Conservation (phyloP, 2,113 vertebrate species). For the Andinoacara biseriatus region DNA sequence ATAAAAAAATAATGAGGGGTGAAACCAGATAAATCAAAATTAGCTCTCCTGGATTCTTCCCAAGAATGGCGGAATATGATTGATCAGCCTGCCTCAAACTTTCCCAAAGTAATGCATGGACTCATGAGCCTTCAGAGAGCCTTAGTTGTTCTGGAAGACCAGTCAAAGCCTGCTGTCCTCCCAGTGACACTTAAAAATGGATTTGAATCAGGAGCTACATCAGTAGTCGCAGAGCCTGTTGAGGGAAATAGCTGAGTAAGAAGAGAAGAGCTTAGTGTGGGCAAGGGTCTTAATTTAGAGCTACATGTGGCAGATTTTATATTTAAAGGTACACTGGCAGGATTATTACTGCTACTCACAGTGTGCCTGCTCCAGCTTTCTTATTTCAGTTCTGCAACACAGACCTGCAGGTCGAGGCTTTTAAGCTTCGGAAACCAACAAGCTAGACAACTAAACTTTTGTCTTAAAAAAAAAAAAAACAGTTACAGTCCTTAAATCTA, state of each 20-base stretch:
- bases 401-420: not conserved
- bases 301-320: not conserved
- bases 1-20: conserved; percentile 40
- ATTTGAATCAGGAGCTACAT: not conserved
- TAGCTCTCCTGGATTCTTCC: conserved; percentile 12
- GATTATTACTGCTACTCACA: conserved; percentile 5
- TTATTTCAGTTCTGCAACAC: not conserved
- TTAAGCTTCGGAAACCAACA: not conserved
- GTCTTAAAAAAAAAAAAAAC: too few relatives aligned
- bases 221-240: not conserved
- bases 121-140: not conserved
- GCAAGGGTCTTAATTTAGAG: conserved; percentile 2
- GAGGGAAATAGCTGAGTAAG: conserved; percentile 1
- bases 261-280: not conserved
- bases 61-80: not conserved
- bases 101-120: conserved; percentile 6
- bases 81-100: conserved; percentile 27
- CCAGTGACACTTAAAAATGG: not conserved
- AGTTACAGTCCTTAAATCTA: too few relatives aligned
- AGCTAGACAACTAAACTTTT: too few relatives aligned
- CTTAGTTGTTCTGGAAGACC: conserved; percentile 2
- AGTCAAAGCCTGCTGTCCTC: conserved; percentile 3
- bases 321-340: not conserved
- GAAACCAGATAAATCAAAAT: conserved; percentile 36
- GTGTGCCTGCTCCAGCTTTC: not conserved